Evolutionary conservation across 1,140 invertebrate species (phyloP).

Genomic region (Bombus waltoni): DNA sequence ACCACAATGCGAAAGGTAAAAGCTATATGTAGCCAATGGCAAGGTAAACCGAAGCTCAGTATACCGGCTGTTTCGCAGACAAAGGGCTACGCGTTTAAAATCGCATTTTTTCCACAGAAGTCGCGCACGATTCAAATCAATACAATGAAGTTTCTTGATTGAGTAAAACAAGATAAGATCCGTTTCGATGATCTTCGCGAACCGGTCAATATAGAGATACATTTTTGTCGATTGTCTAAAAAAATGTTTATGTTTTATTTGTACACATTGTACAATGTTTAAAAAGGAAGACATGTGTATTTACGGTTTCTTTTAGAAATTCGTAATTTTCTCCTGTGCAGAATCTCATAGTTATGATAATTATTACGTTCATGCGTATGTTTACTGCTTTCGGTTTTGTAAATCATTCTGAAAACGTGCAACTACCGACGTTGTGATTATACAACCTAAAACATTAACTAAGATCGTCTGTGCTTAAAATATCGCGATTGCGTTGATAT

Average conservation of each 20-base stretch:
- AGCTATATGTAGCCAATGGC: constrained; percentile 71
- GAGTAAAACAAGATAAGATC: neutral
- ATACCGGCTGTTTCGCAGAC: constrained; percentile 59
- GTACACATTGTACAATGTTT: neutral
- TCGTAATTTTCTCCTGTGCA: neutral
- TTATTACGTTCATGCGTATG: neutral
- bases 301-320: neutral
- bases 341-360: neutral
- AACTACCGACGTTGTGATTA: neutral
- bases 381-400: neutral
- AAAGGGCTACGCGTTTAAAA: constrained; percentile 45
- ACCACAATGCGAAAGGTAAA: constrained; percentile 67
- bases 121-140: constrained; percentile 49
- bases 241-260: neutral
- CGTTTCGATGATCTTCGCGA: neutral
- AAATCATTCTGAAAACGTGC: neutral
- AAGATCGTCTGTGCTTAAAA: neutral
- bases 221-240: neutral
- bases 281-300: neutral
- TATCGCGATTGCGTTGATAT: neutral
- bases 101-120: constrained; percentile 24
- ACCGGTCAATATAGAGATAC: neutral
- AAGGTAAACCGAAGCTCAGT: constrained; percentile 75
- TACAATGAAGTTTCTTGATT: constrained; percentile 1
- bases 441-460: no score